Evolutionary conservation across 2,888 invertebrate species (phyloP).

Genomic region (Apotomis turbidana): DNA sequence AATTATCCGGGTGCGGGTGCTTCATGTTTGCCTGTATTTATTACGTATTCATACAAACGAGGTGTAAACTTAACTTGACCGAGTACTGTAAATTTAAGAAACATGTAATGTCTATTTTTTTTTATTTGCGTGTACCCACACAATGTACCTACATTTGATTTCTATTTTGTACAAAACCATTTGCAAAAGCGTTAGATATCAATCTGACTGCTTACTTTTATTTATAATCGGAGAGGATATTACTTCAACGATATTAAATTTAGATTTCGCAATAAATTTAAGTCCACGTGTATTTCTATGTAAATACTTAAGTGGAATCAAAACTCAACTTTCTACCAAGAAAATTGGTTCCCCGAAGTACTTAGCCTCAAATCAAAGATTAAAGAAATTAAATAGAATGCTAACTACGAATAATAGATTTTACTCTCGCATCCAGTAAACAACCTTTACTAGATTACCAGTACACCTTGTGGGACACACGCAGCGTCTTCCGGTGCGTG

Average conservation of each 20-base stretch:
- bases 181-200: too few relatives aligned
- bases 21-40: not conserved
- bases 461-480: too few relatives aligned
- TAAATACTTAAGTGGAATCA: not conserved
- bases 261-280: not conserved
- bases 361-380: not conserved
- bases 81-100: not conserved
- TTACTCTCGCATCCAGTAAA: not conserved
- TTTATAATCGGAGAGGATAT: not conserved
- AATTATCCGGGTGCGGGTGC: not conserved
- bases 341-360: not conserved
- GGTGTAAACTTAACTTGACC: not conserved
- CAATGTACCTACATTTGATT: too few relatives aligned
- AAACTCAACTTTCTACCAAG: not conserved
- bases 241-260: not conserved
- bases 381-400: not conserved
- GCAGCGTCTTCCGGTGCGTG: too few relatives aligned
- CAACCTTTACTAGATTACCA: too few relatives aligned
- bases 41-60: not conserved
- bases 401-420: not conserved
- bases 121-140: too few relatives aligned
- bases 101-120: too few relatives aligned
- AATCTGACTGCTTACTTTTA: too few relatives aligned
- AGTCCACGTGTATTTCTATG: not conserved
- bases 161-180: too few relatives aligned